Evolutionary conservation across 2,888 invertebrate species (phyloP).

Genomic region (Teleiodes luculella): DNA sequence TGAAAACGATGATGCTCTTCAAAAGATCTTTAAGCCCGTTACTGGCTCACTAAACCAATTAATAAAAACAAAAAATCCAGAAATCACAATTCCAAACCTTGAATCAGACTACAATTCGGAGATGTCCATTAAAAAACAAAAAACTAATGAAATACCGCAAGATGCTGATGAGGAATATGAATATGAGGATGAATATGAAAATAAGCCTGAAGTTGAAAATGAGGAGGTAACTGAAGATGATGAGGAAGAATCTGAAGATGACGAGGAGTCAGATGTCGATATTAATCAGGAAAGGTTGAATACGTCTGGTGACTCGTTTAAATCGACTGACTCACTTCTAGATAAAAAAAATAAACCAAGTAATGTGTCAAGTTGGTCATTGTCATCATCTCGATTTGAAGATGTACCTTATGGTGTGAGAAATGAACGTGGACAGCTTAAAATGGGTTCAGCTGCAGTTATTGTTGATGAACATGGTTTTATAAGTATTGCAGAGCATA

Average conservation of each 20-base stretch:
- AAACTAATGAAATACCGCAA: too few species aligned
- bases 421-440: too few species aligned
- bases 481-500: too few species aligned
- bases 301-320: too few species aligned
- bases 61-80: not conserved
- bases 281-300: too few species aligned
- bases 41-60: not conserved
- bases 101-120: not conserved
- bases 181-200: not conserved
- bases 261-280: too few species aligned
- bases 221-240: not conserved
- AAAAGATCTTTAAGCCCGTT: not conserved
- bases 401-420: too few species aligned
- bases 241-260: not conserved
- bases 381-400: too few species aligned
- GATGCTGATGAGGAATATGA: not conserved
- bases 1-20: not conserved
- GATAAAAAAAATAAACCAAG: not conserved
- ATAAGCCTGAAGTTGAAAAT: not conserved
- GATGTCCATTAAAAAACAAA: not conserved
- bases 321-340: not conserved
- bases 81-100: not conserved
- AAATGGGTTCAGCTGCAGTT: too few species aligned
- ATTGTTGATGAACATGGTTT: too few species aligned
- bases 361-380: too few species aligned